Base-by-base conservation (phyloP, 1,140 invertebrate species). In the Euborellia annulipes region DNA sequence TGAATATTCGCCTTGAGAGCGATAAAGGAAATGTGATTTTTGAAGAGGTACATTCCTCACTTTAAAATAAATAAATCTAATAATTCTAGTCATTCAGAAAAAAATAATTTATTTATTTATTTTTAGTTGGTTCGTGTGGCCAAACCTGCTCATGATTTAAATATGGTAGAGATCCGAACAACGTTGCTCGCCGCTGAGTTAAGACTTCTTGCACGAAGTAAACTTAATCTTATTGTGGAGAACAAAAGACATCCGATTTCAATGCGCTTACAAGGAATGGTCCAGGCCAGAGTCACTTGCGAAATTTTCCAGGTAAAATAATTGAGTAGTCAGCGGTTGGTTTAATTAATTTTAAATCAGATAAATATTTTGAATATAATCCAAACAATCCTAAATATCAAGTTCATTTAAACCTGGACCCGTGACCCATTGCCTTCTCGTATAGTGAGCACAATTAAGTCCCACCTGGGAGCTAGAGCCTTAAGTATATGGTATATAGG, bases 91-190 rank as follows among this genome's bases (percentile, higher is more conserved):
- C n/a, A n/a, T n/a, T n/a, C n/a, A n/a, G n/a, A n/a, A n/a, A 27
- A 6, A 11, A 20, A 16, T 41, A 19, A 22, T 39, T 46, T 19
- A 23, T 19, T 52, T 17, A 50, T 48, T 4, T 18, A 49, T 34
- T 48, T 50, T 47, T 49, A 50, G 14, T 47, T 55, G 14, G 52
- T 55, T 32, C 50, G 52, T 20, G 68, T 86, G 2, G 66, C 68
- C 6, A 85, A 86, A 53, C 80, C 82, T 0, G 76, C 78, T 1
- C 69, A 75, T 23, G 80, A 85, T 52, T 55, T 83, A 11, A 85
- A 85, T 51, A 65, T 78, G 2, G 65, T 84, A 2, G 80, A 87
- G 63, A 66, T 86, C 0, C 71, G 75, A 1, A 79, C 80, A 0
- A 75, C 79, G 0, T 70, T 89, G 1, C 74, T 77, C 1, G 71